Evolutionary conservation across 2,113 vertebrate species (phyloP), one percentile per base, ranked within the genome.

Genomic region (Anser cygnoides): DNA sequence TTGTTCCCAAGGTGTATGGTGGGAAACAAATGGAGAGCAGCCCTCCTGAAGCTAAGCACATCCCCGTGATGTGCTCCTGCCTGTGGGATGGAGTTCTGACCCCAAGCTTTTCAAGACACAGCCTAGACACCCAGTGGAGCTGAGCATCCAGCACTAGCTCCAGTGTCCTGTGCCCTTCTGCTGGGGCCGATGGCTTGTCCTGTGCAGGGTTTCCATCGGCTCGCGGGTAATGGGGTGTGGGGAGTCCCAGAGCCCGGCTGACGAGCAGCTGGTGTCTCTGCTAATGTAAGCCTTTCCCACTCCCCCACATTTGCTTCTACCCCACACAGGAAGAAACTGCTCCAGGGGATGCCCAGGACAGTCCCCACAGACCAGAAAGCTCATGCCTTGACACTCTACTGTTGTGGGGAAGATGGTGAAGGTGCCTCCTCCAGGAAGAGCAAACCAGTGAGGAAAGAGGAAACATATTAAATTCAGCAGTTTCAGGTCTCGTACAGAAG

Each of bases 51-150:
- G 72, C 12, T 23, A 23, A 6, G 17, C 3, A 2, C n/a, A 58
- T 28, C 26, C 35, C 50, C 13, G 35, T 1, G 3, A 4, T 1
- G 6, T 33, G 59, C 19, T 31, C 2, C 70, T 1, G 3, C 18
- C 37, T 37, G 3, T 2, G 20, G 31, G 66, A 4, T 17, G 55
- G 59, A 35, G 31, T 3, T 11, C 49, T 17, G 43, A 44, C 16
- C 43, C 43, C 43, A 44, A 44, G 43, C 43, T 44, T 44, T 44
- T 44, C 54, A 29, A 59, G 43, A 31, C 16, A 12, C 2, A 52
- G 19, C 33, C 35, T 67, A 17, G 58, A 35, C 49, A 37, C n/a
- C 5, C 29, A 14, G 44, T 3, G 21, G 13, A 26, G 25, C 25
- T 80, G 63, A 50, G 49, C 57, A 57, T 7, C 61, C 14, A 50